Percentiles rank a stretch among this genome's conserved stretches.
Evolutionary conservation across 1,140 invertebrate species (phyloP).

Genomic region (Planococcus citri): DNA sequence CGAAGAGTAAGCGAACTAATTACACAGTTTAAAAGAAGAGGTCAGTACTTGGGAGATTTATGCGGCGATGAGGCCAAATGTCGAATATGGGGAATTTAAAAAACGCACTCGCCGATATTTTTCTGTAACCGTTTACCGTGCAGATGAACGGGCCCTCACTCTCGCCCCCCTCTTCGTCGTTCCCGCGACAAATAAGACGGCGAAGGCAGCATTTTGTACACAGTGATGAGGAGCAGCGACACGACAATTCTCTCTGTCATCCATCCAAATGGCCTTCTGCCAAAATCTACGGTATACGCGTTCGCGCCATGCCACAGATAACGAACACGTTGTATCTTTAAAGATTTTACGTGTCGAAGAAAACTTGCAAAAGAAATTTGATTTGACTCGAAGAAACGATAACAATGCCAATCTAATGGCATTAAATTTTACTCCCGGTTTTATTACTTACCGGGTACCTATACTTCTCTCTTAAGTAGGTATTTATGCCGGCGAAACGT

Average conservation of each 20-base stretch:
- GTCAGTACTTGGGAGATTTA: too few relatives aligned
- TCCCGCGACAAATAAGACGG: background rate
- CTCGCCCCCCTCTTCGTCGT: too few relatives aligned
- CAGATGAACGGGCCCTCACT: too few relatives aligned
- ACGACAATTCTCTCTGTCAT: constrained; percentile 6
- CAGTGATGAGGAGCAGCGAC: background rate
- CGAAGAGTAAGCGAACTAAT: too few relatives aligned
- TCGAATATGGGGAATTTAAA: too few relatives aligned
- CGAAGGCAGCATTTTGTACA: background rate
- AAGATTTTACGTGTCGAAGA: background rate
- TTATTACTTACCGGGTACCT: background rate
- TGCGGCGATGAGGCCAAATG: too few relatives aligned
- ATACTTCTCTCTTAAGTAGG: background rate
- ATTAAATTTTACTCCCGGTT: background rate
- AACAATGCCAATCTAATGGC: background rate
- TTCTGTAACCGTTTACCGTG: too few relatives aligned
- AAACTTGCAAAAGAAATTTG: background rate
- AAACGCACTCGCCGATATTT: too few relatives aligned
- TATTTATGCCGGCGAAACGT: too few relatives aligned
- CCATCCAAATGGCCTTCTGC: background rate
- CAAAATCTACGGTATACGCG: background rate
- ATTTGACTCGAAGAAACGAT: background rate
- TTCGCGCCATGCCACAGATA: background rate
- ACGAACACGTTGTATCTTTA: background rate
- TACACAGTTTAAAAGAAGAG: too few relatives aligned